Base-by-base conservation (phyloP, 2,888 invertebrate genomes). In the Dasypogon diadema region DNA sequence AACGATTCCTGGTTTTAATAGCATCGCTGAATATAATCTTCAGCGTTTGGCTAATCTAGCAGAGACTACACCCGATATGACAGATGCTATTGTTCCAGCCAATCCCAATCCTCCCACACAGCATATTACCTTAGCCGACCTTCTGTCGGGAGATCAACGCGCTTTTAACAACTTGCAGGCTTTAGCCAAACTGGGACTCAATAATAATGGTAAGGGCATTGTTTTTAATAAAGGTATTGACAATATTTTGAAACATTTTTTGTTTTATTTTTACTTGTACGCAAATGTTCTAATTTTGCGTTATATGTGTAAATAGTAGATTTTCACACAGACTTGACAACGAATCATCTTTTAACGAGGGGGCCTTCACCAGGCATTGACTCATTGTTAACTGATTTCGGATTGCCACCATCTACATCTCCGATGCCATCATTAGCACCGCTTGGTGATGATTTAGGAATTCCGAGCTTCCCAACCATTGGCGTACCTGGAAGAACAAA, bases 111-210 rank as follows among this genome's bases (percentile, higher is more conserved):
- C 82, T 84, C 90, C 91, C 77, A 88, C 88, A 78, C 89, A 91
- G 79, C 88, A 91, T 68, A 93, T 94, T 80, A 93, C 91, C 75
- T 86, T 95, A 79, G 92, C 93, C 5, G 94, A 95, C 84, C 87
- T 95, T 75, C 89, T 95, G 75, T 90, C 91, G 76, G 93, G 93
- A 16, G 88, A 88, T 79, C 91, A 91, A 80, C 92, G 93, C 81
- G 94, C 95, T 10, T 91, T 94, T 81, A 94, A 94, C 85, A 97
- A 96, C 87, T 88, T 97, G 79, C 95, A 96, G 83, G 95, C 95
- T 26, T 90, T 97, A 77, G 95, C 95, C 76, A 96, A 96, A 86
- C 89, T 96, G 75, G 95, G 95, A 82, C 85, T 92, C 68, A 90
- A 90, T 79, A 87, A 85, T 81, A 89, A 90, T 82, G 91, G 92